Percentiles rank a stretch among this genome's conserved stretches.
These are phyloP conservation scores for Eilema caniola DNA, from an alignment of 2,888 invertebrate genomes.

Conservation along the genomic window DNA sequence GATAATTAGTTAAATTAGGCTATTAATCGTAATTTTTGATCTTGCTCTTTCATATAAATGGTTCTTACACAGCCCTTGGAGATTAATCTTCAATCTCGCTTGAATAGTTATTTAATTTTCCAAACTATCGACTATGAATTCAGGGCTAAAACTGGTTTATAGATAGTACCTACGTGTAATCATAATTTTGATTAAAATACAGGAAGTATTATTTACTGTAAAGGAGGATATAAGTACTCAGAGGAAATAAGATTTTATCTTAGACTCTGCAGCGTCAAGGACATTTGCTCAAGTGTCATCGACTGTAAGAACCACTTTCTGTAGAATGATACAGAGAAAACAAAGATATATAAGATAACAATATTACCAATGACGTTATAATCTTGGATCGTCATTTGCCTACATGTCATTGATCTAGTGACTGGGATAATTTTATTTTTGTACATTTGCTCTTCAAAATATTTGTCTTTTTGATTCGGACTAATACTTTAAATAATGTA, in stretches of 20 bases:
- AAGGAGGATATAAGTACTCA: not conserved
- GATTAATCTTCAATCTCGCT: conserved; percentile 35
- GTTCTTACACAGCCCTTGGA: not conserved
- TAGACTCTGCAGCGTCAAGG: not conserved
- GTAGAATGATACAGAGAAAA: not conserved
- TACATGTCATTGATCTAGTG: no score
- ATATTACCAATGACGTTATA: no score
- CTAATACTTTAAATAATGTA: no score
- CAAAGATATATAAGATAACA: not conserved
- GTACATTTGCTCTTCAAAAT: no score
- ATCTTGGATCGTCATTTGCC: no score
- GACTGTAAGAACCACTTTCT: not conserved
- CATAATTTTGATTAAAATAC: not conserved
- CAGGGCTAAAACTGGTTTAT: conserved; percentile 25
- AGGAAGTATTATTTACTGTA: not conserved
- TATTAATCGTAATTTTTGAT: not conserved
- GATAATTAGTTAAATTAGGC: not conserved
- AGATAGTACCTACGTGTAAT: conserved; percentile 26
- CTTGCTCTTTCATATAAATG: not conserved
- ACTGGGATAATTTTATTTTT: no score
- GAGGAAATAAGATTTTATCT: not conserved
- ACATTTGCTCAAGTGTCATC: not conserved
- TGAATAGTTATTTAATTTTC: conserved; percentile 41
- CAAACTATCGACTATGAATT: conserved; percentile 37
- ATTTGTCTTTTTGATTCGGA: no score